Evolutionary conservation across 1,140 invertebrate species (phyloP).

Genomic region (Trigoniulus corallinus): DNA sequence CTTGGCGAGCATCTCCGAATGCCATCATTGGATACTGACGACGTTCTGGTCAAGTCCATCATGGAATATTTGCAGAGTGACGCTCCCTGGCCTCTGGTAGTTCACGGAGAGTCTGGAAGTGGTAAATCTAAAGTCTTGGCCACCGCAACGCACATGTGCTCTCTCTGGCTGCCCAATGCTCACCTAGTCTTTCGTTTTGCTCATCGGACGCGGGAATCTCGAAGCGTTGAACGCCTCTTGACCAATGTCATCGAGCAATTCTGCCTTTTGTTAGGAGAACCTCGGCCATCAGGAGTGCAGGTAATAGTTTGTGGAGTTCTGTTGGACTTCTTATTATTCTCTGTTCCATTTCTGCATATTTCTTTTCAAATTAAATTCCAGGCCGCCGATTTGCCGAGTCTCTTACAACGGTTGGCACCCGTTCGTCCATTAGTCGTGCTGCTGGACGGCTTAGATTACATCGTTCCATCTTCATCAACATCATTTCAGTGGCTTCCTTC

Average conservation of each 20-base stretch:
- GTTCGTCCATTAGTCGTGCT: constrained; percentile 42
- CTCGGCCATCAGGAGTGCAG: not conserved
- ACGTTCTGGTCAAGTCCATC: constrained; percentile 21
- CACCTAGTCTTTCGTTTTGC: not conserved
- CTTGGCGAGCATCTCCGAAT: too few species aligned
- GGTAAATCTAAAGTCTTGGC: constrained; percentile 51
- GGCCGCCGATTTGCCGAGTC: constrained; percentile 25
- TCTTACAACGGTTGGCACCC: constrained; percentile 34
- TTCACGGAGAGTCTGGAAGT: constrained; percentile 58
- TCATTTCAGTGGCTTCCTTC: constrained; percentile 45
- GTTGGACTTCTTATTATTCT: not conserved
- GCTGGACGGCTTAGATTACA: constrained; percentile 52
- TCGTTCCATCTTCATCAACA: constrained; percentile 22
- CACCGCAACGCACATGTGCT: too few species aligned
- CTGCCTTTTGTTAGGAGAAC: not conserved
- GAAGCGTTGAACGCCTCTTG: not conserved
- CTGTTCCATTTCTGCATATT: not conserved
- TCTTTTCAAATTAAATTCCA: not conserved
- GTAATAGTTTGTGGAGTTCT: too few species aligned
- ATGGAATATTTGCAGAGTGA: constrained; percentile 41
- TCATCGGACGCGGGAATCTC: not conserved
- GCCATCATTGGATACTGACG: constrained; percentile 22
- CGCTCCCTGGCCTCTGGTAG: constrained; percentile 39
- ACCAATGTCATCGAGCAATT: not conserved
- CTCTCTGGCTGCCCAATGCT: too few species aligned